phyloP scores from a whole-genome alignment of 2,113 vertebrate species.

The Cyphomyrus discorhynchus region DNA sequence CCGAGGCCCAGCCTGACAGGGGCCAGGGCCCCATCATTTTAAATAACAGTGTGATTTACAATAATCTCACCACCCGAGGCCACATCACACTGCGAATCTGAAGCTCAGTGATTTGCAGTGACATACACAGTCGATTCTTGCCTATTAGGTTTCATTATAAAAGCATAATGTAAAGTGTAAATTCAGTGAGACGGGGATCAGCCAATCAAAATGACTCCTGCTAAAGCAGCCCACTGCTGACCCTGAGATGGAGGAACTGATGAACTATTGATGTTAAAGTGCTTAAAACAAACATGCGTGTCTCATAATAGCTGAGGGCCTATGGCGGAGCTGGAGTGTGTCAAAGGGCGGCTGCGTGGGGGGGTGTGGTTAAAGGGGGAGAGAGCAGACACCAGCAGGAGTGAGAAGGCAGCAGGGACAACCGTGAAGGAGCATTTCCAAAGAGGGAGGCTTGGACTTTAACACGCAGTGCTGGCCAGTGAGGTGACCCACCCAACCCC shows the following conservation, averaged over 20 bases:
- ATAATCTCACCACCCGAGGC: slow-evolving; percentile 32
- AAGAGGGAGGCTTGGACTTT: neutral
- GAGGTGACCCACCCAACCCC: neutral
- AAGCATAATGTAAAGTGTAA: neutral
- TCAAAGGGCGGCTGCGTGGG: neutral
- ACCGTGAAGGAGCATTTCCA: neutral
- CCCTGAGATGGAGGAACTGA: neutral
- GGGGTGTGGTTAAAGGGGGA: neutral
- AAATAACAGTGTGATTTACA: slow-evolving; percentile 41
- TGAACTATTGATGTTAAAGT: neutral
- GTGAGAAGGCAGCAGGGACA: neutral
- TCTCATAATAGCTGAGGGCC: neutral
- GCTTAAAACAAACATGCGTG: neutral
- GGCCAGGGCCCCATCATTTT: slow-evolving; percentile 39
- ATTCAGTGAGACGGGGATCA: neutral
- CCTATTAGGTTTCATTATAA: neutral
- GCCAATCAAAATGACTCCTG: neutral
- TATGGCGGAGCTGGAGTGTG: neutral
- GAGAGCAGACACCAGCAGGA: neutral
- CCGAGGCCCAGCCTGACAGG: neutral
- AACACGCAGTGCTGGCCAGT: neutral
- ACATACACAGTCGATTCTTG: neutral
- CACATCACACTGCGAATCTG: slow-evolving; percentile 49
- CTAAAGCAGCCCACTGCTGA: neutral
- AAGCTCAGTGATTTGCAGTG: slow-evolving; percentile 9